Evolutionary conservation across 2,113 vertebrate species (phyloP), one percentile per base, ranked within the genome.

Genomic region (Pica pica): DNA sequence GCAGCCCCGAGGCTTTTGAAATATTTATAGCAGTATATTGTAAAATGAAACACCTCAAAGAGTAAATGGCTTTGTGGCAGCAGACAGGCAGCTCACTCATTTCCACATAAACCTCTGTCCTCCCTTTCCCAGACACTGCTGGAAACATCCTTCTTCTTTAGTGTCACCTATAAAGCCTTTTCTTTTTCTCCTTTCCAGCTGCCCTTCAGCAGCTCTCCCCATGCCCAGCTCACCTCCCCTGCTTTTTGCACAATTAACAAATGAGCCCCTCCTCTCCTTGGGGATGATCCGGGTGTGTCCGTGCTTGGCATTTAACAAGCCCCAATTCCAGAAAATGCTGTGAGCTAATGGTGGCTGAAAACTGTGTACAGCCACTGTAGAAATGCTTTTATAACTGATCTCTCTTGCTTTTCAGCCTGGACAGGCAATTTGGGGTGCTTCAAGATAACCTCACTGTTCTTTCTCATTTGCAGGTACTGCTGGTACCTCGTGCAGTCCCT

Each of bases 241-340:
- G 76, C 52, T 41, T 3, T 0, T 3, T 13, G 47, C 73, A 13
- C 69, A 55, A 14, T 65, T 16, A 10, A 13, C 56, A 42, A 20
- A 69, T 1, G 63, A 87, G 68, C 63, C 47, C 27, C 37, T 37
- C 42, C 53, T 74, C 31, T 52, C 71, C 2, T 1, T 28, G 68
- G 10, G 59, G 63, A 11, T 4, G 9, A 39, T 41, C 37, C 0
- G 2, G 57, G 61, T 6, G 1, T 13, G 1, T 30, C 16, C 0
- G 3, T 35, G 52, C 57, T 41, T 33, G 79, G 64, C 44, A 6
- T 64, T 69, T 37, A 50, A 55, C 37, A 16, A 46, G 33, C 19
- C 49, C 20, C 11, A 7, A 0, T 42, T 83, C 73, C 81, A 81
- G 85, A 55, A 71, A 59, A 31, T 5, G 6, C 8, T 33, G 2